Evolutionary conservation across 2,113 vertebrate genomes (phyloP).

Genomic region (Scomber japonicus): DNA sequence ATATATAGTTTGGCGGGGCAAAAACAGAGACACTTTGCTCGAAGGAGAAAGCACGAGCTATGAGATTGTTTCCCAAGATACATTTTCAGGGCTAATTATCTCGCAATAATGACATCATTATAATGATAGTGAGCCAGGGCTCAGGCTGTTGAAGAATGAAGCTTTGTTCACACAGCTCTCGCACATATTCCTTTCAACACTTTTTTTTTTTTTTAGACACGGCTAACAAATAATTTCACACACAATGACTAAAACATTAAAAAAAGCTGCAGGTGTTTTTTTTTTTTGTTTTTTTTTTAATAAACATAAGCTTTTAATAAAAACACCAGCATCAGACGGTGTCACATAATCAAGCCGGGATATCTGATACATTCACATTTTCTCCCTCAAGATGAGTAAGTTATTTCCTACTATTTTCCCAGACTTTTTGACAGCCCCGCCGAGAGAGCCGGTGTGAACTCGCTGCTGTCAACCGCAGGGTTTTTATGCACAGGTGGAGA

Average conservation of each 20-base stretch:
- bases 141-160: slow-evolving; percentile 30
- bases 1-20: slow-evolving; percentile 56
- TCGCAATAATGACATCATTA: slow-evolving; percentile 71
- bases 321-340: not conserved
- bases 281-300: not conserved
- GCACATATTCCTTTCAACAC: not conserved
- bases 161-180: slow-evolving; percentile 27
- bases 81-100: slow-evolving; percentile 76
- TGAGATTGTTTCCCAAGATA: slow-evolving; percentile 69
- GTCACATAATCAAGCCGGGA: not conserved
- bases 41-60: slow-evolving; percentile 52
- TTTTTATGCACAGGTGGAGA: slow-evolving; percentile 48
- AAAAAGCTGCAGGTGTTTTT: slow-evolving; percentile 56
- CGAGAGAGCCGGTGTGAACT: slow-evolving; percentile 22
- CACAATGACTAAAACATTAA: not conserved
- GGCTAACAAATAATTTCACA: not conserved
- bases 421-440: slow-evolving; percentile 8
- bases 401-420: slow-evolving; percentile 7
- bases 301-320: not conserved
- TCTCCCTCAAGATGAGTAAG: not conserved
- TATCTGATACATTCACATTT: not conserved
- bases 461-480: slow-evolving; percentile 43
- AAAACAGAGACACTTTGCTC: slow-evolving; percentile 60
- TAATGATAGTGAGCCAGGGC: slow-evolving; percentile 56
- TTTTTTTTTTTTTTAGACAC: not conserved